Evolutionary conservation across 2,888 invertebrate genomes (phyloP).

Genomic region (Acrocyrtus sp.): DNA sequence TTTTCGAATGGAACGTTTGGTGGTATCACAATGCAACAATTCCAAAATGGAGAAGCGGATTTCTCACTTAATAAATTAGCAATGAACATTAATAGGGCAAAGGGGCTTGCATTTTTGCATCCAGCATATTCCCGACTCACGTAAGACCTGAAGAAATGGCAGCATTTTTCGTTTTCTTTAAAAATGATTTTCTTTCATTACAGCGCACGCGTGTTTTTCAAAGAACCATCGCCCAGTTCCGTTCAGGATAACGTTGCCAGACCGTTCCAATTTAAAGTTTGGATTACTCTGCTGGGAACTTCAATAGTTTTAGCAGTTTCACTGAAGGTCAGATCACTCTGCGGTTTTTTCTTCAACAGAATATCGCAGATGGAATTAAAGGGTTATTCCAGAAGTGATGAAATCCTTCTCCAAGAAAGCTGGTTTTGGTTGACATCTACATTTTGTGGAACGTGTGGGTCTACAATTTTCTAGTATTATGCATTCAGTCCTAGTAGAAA

Average conservation of each 20-base stretch:
- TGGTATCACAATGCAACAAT: slow-evolving; percentile 16
- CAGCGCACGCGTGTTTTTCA: slow-evolving; percentile 50
- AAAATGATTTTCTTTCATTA: neutral
- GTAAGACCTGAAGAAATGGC: neutral
- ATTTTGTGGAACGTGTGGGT: slow-evolving; percentile 39
- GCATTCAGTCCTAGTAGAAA: neutral
- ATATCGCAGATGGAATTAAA: neutral
- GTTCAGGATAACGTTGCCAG: slow-evolving; percentile 42
- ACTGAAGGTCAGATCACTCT: slow-evolving; percentile 6
- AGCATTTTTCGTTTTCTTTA: neutral
- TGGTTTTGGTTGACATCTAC: slow-evolving; percentile 26
- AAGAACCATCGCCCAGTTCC: slow-evolving; percentile 49
- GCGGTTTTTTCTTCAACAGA: neutral
- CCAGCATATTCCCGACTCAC: slow-evolving; percentile 6
- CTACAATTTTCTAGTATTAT: neutral
- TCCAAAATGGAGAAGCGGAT: slow-evolving; percentile 31
- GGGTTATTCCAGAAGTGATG: neutral
- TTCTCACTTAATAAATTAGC: slow-evolving; percentile 18
- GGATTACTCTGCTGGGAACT: slow-evolving; percentile 34
- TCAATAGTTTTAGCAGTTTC: slow-evolving; percentile 29
- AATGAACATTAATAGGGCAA: slow-evolving; percentile 14
- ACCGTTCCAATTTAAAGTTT: slow-evolving; percentile 47
- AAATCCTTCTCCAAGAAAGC: slow-evolving; percentile 14
- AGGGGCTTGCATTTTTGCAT: slow-evolving; percentile 25
- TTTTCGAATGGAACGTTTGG: slow-evolving; percentile 10